Base-by-base conservation (phyloP, 2,888 invertebrate genomes). In the Trimorus sp. region DNA sequence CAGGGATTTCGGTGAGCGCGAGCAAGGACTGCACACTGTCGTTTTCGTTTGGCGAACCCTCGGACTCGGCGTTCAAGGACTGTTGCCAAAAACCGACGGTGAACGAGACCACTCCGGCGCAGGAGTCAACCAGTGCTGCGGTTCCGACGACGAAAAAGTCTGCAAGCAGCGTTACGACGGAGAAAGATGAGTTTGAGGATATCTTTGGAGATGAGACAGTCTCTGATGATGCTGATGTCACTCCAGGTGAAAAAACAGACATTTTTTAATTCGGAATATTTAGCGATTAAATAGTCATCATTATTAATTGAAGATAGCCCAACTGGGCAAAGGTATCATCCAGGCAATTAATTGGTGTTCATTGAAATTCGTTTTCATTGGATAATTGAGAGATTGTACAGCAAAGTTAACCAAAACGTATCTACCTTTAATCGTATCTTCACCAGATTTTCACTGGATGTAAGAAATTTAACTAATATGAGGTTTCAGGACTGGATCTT, bases 31-130 rank as follows among this genome's bases (percentile, higher is more conserved):
- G 95, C 85, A 91, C 92, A 12, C 93, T 94, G 15, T 89, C 92
- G 53, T 92, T 94, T 68, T 92, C 92, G n/a, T 92, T 94, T 73
- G 94, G 94, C 1, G 89, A 92, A 62, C 93, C 94, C 7, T 94
- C 93, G 92, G 94, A 95, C 81, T 93, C 93, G 62, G 94, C 95
- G 0, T 95, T 94, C 86, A 90, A 92, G 56, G 92, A 93, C 79
- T 96, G 96, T 86, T 96, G 96, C 86, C 89, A 92, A 71, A 92
- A 93, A 84, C 89, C 91, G 4, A 82, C 87, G 8, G 84, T 87
- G 0, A 89, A 86, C 3, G 86, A 87, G 8, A 87, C 83, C 12
- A 81, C 77, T 6, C 15, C 48, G 15, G 38, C 9, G 42, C 63
- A n/a, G 7, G 59, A 49, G 26, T 66, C 48, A 0, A 66, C 70